Evolutionary conservation across 2,113 vertebrate species (phyloP), one percentile per base, ranked within the genome.

Genomic region (Anhinga anhinga): DNA sequence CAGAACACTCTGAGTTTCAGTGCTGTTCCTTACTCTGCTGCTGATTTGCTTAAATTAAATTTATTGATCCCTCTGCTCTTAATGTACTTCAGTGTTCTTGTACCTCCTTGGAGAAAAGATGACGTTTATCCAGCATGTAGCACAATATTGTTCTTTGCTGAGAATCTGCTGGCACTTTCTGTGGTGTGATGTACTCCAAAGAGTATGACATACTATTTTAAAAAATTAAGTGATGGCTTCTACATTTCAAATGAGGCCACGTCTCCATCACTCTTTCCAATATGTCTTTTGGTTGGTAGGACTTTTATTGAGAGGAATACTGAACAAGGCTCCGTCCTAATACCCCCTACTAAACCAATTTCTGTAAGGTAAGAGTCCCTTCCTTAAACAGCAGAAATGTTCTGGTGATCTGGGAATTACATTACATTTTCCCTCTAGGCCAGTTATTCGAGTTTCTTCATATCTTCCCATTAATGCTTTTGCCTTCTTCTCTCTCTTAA

Each of bases 1-100:
- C 19, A 34, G 70, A 90, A 81, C 0, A 3, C 74, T 59, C 27
- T 40, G 30, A 86, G 32, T 36, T 36, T 86, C 86, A 52, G 22
- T 80, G 49, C 45, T 78, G 5, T 73, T 92, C 40, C 30, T 77
- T 88, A 40, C 52, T 87, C 36, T 72, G 40, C 34, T 93, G 32
- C 30, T 81, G 32, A 84, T 95, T 81, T 92, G 32, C 30, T 87
- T 89, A 90, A 86, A 83, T 86, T 81, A 81, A 88, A 56, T 89
- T 14, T 87, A 88, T 92, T 82, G 89, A 94, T 94, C 62, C 72
- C 42, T 91, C 36, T 82, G 7, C 19, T 79, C 7, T n/a, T 93
- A 85, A 80, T 62, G 78, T 61, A 73, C 58, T 91, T 88, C 27
- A 80, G 13, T 7, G 1, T 82, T 94, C 62, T 91, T 73, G 30